Base-by-base conservation (phyloP, 2,888 invertebrate species). In the Malacosoma neustria region DNA sequence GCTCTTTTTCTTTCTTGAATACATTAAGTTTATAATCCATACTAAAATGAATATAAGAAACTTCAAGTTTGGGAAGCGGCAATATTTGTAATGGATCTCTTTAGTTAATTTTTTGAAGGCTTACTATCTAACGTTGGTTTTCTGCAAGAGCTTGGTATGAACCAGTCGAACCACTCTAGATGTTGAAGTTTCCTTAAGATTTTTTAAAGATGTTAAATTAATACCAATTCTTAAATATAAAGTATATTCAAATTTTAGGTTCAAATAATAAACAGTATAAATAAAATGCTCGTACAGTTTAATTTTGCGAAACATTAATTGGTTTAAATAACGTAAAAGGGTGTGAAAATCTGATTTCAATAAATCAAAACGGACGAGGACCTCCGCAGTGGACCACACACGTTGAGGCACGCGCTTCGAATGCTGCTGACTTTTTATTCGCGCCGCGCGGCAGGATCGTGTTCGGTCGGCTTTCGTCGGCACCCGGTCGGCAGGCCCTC, bases 361-460 rank as follows among this genome's bases (percentile, higher is more conserved):
- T 81, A 79, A 79, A 82, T 82, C 77, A 82, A 73, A 71, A 54
- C 49, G 48, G 64, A 66, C 51, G 65, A 72, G 75, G 87, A 84
- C 87, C 87, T 84, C 86, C 87, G 49, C 40, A 75, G 84, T 71
- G 79, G 91, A 91, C 91, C 91, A 91, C 91, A 91, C 91, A 90
- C 88, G 84, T 87, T 70, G 90, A 87, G 90, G 91, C 91, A 91
- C 91, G 91, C 91, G 91, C 89, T 89, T 82, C 86, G 86, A 89
- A 88, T 89, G 84, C 77, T 73, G 87, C 86, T 62, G 67, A 68
- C 75, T 77, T 80, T 81, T 84, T 81, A 62, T 73, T 77, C 62
- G 67, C 50, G 57, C 70, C 75, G 70, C 67, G 59, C 56, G 58
- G 59, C 52, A 49, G 48, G 59, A 56, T 77, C 82, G 80, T 63